Evolutionary conservation across 64 coral and sea anemone species (phyloP).

Genomic region (Hydrozoanthus tunicans): DNA sequence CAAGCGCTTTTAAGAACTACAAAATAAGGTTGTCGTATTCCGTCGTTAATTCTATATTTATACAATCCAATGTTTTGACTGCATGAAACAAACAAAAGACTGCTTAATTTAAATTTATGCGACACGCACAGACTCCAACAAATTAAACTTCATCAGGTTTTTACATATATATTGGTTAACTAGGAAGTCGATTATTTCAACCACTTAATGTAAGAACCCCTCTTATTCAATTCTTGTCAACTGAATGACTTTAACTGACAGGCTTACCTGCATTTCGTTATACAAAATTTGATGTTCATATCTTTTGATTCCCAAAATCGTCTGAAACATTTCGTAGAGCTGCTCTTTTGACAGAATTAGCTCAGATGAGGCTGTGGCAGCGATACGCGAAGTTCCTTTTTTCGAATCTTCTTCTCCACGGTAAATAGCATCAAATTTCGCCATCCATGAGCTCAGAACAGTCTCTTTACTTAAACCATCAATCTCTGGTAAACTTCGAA

Average conservation of each 20-base stretch:
- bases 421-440: slow-evolving; percentile 94
- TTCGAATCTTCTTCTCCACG: slow-evolving; percentile 90
- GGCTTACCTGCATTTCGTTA: slow-evolving; percentile 88
- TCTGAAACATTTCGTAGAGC: slow-evolving; percentile 98
- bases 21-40: too few relatives aligned
- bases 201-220: background rate
- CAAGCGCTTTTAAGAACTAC: too few relatives aligned
- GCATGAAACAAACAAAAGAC: too few relatives aligned
- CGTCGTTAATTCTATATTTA: too few relatives aligned
- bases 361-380: slow-evolving; percentile 69
- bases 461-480: slow-evolving; percentile 92
- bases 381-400: slow-evolving; percentile 71
- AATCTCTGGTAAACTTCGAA: slow-evolving; percentile 84
- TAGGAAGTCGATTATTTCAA: background rate
- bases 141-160: background rate
- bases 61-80: too few relatives aligned
- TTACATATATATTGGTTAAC: background rate
- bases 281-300: slow-evolving; percentile 93
- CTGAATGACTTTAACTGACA: too few relatives aligned
- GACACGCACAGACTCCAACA: too few relatives aligned
- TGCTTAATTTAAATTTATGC: too few relatives aligned
- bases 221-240: too few relatives aligned
- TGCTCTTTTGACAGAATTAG: slow-evolving; percentile 98
- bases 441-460: slow-evolving; percentile 92
- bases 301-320: slow-evolving; percentile 89